Conservation (phyloP, 2,888 invertebrate species). For the Hipparchia sbordonii region DNA sequence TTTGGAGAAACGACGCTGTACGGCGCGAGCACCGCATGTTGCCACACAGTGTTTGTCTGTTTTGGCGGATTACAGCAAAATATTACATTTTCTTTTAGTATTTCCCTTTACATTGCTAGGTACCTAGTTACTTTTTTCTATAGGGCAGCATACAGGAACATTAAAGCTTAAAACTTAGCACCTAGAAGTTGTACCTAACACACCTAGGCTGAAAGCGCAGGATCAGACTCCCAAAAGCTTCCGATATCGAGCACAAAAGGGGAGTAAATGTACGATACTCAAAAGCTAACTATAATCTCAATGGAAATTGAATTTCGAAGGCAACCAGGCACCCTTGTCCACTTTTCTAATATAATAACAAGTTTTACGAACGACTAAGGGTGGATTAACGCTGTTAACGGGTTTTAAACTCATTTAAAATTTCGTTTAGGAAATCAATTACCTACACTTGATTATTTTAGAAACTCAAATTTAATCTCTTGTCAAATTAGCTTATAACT, state of each 20-base stretch:
- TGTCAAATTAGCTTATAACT: background rate
- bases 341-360: conserved; percentile 11
- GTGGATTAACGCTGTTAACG: conserved; percentile 37
- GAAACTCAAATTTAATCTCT: background rate
- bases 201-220: too few relatives aligned
- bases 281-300: background rate
- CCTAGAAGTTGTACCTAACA: too few relatives aligned
- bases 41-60: too few relatives aligned
- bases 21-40: too few relatives aligned
- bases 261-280: background rate
- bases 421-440: conserved; percentile 38
- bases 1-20: too few relatives aligned
- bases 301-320: conserved; percentile 1
- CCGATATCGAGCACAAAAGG: background rate
- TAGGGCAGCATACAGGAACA: too few relatives aligned
- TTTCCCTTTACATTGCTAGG: too few relatives aligned
- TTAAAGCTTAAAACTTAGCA: too few relatives aligned
- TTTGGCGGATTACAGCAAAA: too few relatives aligned
- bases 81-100: too few relatives aligned
- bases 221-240: background rate
- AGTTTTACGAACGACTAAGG: conserved; percentile 35
- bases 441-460: background rate
- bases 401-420: conserved; percentile 36
- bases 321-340: conserved; percentile 19
- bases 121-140: too few relatives aligned